Evolutionary conservation across 2,797 vertebrate genomes (phyloP).

Genomic region (Serranus cabrilla): DNA sequence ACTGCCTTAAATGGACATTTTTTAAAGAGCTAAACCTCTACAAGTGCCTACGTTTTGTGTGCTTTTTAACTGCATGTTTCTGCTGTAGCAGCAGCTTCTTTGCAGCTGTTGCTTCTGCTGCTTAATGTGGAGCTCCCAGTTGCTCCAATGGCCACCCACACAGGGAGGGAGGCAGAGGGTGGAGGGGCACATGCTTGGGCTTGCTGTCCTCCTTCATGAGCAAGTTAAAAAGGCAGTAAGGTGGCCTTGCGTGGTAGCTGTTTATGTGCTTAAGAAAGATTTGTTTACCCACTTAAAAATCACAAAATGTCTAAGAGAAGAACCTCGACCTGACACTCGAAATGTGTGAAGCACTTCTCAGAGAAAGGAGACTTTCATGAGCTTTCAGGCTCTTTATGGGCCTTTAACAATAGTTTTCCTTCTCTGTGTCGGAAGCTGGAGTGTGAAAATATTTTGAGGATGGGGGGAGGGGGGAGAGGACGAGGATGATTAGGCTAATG

Average conservation of each 20-base stretch:
- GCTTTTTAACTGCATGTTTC: neutral
- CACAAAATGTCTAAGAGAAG: neutral
- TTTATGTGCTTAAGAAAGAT: neutral
- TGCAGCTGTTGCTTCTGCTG: conserved; percentile 73
- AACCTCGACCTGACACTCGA: neutral
- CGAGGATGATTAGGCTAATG: conserved; percentile 56
- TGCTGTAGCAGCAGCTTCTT: neutral
- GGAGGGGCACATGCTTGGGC: conserved; percentile 72
- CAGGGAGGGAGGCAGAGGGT: conserved; percentile 26
- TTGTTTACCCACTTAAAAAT: neutral
- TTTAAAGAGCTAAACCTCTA: neutral
- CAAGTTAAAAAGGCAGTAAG: conserved; percentile 38
- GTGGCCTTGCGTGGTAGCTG: neutral
- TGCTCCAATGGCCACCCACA: conserved; percentile 80
- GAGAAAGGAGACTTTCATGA: conserved; percentile 7
- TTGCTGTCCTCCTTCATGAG: conserved; percentile 55
- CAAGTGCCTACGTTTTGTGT: neutral
- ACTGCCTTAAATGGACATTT: neutral
- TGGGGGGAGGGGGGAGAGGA: conserved; percentile 39
- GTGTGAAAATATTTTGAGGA: conserved; percentile 51
- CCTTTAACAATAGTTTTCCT: conserved; percentile 38
- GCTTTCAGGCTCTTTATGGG: conserved; percentile 2
- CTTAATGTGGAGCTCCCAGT: conserved; percentile 66
- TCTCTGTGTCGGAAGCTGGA: conserved; percentile 45
- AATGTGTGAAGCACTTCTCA: neutral